Base-by-base conservation (phyloP, 2,113 vertebrate genomes). In the Rousettus leschenaultii region DNA sequence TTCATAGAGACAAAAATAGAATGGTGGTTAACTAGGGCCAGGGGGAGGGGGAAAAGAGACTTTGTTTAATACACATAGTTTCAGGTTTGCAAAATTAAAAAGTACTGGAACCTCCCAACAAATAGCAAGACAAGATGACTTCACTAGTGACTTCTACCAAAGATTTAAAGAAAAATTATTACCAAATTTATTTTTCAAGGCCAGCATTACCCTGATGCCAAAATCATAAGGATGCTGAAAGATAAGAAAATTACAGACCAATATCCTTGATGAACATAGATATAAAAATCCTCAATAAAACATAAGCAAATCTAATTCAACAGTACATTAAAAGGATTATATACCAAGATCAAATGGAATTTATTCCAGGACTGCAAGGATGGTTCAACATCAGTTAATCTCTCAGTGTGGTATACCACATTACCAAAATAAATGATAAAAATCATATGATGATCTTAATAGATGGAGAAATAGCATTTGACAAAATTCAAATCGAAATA, bases 381-480 rank as follows among this genome's bases (percentile, higher is more conserved):
- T 66, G 24, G n/a, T 43, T 80, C 61, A 53, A 13, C 16, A 40
- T 78, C 45, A 78, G 33, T 45, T 53, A 68, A 55, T 90, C 38
- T 61, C 19, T 82, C 55, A 66, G 8, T 33, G 35, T 57, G 45
- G 5, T 68, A 43, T 18, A 89, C 33, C 45, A 45, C 45, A 45
- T 45, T 45, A 55, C 43, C 28, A 66, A 90, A 79, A 68, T 66
- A 28, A 78, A 40, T 73, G 74, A 30, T 73, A 13, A 75, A 59
- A 88, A 55, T 40, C 28, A 24, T 14, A 40, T 40, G 63, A 35
- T 22, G 30, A 63, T 83, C 19, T 83, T 12, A 90, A 55, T 40
- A 79, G 45, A 90, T 79, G 18, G 26, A 68, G 35, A 43, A 79
- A 78, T 48, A 55, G 61, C 45, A 90, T 79, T 55, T 79, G 70